Base-by-base conservation (phyloP, 2,113 vertebrate genomes). In the Delphinus delphis region DNA sequence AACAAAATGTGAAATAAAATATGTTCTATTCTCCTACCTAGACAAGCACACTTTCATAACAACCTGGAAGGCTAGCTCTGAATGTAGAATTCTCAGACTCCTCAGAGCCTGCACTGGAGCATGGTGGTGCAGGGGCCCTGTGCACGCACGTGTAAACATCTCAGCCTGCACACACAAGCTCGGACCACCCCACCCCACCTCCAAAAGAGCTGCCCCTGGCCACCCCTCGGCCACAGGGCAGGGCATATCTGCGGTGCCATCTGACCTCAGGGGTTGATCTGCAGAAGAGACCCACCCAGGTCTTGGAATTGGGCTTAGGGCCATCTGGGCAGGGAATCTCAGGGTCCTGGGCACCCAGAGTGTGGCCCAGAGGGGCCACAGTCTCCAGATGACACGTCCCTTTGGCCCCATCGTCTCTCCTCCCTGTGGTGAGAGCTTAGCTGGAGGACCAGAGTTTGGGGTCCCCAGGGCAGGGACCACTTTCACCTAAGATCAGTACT, bases 1-100 rank as follows among this genome's bases (percentile, higher is more conserved):
- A 96, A 96, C 94, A 97, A 97, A 97, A 97, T 88, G 96, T 74
- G 76, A 82, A 96, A 96, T 97, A 97, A 97, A 98, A 96, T 97
- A 97, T 89, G 97, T 90, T 86, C 93, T 94, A 84, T 73, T 92
- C 88, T 97, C 84, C 80, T 71, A 84, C 88, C 88, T 94, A 84
- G 92, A 96, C 92, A 95, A 95, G 93, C 47, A 73, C 5, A 74
- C 74, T 97, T 97, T 96, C 92, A 53, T 88, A 93, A 87, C 89
- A 97, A 68, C 73, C 53, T 11, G 53, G 79, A 93, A 89, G 81
- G 65, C 92, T 71, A 81, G 80, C 79, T 96, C 23, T 50, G 90
- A 55, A 41, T 55, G 89, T 26, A n/a, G 71, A 53, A 26, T 74
- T 73, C 95, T 80, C 67, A n/a, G 50, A 33, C 58, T 92, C 33